A percentile compares a stretch with the other conserved stretches of the same genome.
Evolutionary conservation across 2,797 vertebrate genomes (phyloP).

Genomic region (Mastacembelus armatus): DNA sequence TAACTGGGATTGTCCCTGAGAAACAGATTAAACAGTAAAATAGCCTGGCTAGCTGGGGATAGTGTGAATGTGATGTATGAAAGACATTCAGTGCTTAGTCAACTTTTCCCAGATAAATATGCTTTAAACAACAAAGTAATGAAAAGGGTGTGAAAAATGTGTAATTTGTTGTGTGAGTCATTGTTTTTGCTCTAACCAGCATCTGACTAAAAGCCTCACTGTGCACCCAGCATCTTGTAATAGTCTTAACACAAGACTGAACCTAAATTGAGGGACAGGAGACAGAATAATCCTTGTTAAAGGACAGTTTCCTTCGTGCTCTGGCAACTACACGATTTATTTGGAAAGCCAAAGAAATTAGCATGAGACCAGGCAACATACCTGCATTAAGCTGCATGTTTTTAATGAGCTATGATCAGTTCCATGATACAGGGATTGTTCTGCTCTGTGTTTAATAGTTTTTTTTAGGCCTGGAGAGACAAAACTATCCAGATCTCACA

Average conservation of each 20-base stretch:
- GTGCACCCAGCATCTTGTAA: conserved; percentile 6
- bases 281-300: background rate
- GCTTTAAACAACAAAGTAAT: conserved; percentile 11
- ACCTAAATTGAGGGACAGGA: conserved; percentile 8
- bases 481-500: no score
- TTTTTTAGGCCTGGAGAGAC: no score
- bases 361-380: background rate
- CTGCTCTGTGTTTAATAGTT: no score
- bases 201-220: conserved; percentile 14
- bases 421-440: no score
- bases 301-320: background rate
- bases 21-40: conserved; percentile 20
- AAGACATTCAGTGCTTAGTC: background rate
- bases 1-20: background rate
- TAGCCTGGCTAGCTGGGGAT: background rate
- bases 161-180: conserved; percentile 23
- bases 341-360: background rate
- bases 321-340: background rate
- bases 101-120: conserved; percentile 1
- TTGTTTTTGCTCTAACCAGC: conserved; percentile 17
- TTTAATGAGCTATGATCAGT: no score
- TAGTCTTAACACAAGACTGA: conserved; percentile 8
- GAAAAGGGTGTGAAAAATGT: conserved; percentile 19
- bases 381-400: no score
- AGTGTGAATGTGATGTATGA: conserved; percentile 13